phyloP scores from a whole-genome alignment of 2,113 vertebrate genomes.

The Bos javanicus region DNA sequence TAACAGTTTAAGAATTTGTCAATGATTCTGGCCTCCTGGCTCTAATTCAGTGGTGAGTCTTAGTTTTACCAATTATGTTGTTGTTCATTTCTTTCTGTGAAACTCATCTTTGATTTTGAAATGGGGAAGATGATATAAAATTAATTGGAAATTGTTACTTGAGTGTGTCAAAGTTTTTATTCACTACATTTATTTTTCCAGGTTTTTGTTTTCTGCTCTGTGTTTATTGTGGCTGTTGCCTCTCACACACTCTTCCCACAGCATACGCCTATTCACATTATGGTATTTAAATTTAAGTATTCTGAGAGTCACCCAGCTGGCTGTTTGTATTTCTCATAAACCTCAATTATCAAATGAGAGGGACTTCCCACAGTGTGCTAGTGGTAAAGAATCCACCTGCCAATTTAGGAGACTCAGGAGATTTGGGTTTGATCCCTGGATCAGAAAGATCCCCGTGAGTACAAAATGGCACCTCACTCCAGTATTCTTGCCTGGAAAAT shows the following conservation, averaged over 20 bases:
- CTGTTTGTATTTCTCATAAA: neutral
- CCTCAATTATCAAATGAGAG: neutral
- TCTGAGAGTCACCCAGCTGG: neutral
- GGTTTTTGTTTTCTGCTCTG: too few species aligned
- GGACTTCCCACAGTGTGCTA: neutral
- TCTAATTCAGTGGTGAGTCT: neutral
- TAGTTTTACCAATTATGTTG: too few species aligned
- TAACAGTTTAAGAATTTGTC: neutral
- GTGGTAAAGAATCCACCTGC: neutral
- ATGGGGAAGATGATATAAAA: too few species aligned
- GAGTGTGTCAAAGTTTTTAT: too few species aligned
- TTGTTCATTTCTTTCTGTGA: too few species aligned
- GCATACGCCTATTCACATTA: neutral
- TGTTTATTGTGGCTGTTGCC: too few species aligned
- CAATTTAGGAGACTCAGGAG: neutral
- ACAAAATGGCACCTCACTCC: neutral
- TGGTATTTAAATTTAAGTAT: neutral
- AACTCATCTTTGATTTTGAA: too few species aligned
- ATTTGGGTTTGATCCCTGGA: neutral
- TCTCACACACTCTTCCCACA: rapidly evolving
- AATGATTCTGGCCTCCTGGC: neutral
- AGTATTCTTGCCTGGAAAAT: neutral
- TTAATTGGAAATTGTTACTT: too few species aligned
- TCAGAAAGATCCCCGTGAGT: neutral
- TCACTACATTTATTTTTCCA: too few species aligned